Conservation (phyloP, 2,888 invertebrate genomes). For the Leptura quadrifasciata region DNA sequence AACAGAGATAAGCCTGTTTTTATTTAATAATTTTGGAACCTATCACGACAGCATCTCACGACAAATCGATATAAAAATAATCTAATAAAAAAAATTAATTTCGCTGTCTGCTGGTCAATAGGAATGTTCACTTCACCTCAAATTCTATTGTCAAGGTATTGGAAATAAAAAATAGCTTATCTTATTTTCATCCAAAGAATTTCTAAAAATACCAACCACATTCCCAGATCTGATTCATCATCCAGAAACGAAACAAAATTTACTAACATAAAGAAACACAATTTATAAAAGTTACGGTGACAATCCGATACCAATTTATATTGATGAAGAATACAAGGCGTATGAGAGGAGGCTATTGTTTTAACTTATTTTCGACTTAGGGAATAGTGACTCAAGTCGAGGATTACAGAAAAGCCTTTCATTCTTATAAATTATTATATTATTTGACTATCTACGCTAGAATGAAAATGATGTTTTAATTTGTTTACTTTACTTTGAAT, state of each 20-base stretch:
- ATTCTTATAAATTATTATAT: not conserved
- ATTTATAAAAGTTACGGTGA: slow-evolving; percentile 11
- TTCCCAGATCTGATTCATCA: not conserved
- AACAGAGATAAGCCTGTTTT: too few relatives aligned
- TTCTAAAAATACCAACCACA: not conserved
- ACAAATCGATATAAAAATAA: too few relatives aligned
- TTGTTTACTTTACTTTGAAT: too few relatives aligned
- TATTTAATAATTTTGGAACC: too few relatives aligned
- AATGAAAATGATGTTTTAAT: not conserved
- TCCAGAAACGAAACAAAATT: not conserved
- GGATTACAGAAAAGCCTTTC: not conserved
- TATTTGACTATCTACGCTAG: not conserved
- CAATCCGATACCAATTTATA: slow-evolving; percentile 11
- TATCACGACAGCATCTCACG: too few relatives aligned
- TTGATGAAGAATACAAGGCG: not conserved
- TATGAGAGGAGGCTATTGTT: not conserved
- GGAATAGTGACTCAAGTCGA: not conserved
- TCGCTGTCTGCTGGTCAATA: not conserved
- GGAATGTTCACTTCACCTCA: not conserved
- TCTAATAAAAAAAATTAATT: not conserved
- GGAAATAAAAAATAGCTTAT: not conserved
- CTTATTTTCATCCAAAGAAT: not conserved
- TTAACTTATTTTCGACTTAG: not conserved
- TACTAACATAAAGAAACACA: not conserved
- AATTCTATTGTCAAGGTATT: not conserved